These are phyloP conservation scores for Hydraecia micacea DNA, from an alignment of 2,888 invertebrate genomes.

Conservation along the genomic window DNA sequence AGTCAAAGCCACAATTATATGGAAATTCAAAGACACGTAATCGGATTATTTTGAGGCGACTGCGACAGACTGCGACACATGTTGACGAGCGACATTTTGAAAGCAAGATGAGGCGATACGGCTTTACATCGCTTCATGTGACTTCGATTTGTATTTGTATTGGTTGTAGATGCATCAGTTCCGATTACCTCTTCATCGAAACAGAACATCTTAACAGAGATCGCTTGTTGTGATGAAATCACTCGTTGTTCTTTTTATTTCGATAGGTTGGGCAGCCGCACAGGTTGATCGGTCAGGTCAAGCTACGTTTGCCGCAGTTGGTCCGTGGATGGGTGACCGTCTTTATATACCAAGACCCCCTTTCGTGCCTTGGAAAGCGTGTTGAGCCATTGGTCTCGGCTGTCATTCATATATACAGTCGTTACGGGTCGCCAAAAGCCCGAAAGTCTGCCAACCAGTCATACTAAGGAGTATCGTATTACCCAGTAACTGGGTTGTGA, in stretches of 20 bases:
- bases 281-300: no score
- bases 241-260: conserved; percentile 14
- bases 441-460: no score
- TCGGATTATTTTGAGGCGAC: conserved; percentile 65
- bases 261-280: not conserved
- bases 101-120: conserved; percentile 27
- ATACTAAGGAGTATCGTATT: no score
- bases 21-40: conserved; percentile 71
- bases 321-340: no score
- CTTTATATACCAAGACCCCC: no score
- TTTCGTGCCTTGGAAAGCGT: no score
- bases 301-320: no score
- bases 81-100: conserved; percentile 32
- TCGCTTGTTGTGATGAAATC: not conserved
- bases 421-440: no score
- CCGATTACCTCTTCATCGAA: conserved; percentile 20
- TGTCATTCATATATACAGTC: no score
- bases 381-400: no score
- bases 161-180: not conserved
- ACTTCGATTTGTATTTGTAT: not conserved
- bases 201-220: not conserved
- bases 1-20: conserved; percentile 71
- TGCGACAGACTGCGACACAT: conserved; percentile 48
- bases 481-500: no score
- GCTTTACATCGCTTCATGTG: conserved; percentile 21